These are phyloP conservation scores for Xestia xanthographa DNA, from an alignment of 2,888 invertebrate genomes.

Conservation along the genomic window DNA sequence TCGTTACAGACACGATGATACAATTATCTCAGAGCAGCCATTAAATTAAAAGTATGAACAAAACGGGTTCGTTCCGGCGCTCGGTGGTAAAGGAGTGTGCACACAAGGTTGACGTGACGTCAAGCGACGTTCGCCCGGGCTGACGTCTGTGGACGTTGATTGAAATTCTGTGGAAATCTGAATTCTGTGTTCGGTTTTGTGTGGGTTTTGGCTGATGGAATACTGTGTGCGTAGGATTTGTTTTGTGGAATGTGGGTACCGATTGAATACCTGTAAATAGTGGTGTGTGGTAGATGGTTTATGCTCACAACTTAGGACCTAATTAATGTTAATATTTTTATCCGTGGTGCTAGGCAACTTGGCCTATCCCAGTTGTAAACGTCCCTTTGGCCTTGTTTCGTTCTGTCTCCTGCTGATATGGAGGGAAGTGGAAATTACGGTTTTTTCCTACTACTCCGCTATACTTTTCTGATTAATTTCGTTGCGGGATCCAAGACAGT, in stretches of 20 bases:
- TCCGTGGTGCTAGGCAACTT: no score
- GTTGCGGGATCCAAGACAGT: no score
- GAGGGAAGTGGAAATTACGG: no score
- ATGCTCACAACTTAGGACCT: no score
- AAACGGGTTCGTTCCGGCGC: constrained; percentile 67
- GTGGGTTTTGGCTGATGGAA: constrained; percentile 11
- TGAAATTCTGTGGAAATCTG: constrained; percentile 23
- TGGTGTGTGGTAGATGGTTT: background rate
- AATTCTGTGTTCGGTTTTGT: constrained; percentile 29
- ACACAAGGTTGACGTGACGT: constrained; percentile 44
- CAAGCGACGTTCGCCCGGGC: background rate
- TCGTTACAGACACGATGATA: constrained; percentile 65
- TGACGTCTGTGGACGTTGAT: constrained; percentile 21
- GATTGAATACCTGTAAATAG: background rate
- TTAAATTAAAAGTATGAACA: constrained; percentile 75
- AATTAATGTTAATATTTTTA: no score
- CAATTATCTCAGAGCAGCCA: constrained; percentile 71
- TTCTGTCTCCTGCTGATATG: no score
- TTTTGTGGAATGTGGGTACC: background rate
- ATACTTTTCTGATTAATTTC: no score
- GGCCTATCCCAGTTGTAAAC: no score
- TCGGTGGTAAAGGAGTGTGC: constrained; percentile 47
- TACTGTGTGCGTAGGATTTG: background rate
- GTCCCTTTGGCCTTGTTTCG: no score
- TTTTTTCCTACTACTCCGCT: no score